Conservation (phyloP, 92 coral and sea anemone species). For the Zoanthus sansibaricus region DNA sequence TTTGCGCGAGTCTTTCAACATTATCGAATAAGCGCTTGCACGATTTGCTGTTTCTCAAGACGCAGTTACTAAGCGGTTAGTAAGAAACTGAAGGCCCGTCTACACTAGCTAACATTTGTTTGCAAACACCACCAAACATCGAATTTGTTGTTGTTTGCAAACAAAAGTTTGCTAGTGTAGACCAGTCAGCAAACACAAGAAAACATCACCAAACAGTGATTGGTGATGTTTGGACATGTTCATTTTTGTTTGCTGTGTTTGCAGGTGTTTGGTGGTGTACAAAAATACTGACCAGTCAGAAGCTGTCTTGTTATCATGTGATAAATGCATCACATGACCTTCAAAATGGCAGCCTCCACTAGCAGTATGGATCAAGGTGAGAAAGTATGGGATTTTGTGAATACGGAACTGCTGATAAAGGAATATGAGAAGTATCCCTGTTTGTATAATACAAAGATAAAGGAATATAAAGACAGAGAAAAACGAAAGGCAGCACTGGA, state of each 20-base stretch:
- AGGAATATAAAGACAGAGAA: conserved; percentile 8
- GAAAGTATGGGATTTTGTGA: conserved; percentile 10
- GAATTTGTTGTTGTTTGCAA: conserved; percentile 20
- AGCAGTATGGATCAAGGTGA: conserved; percentile 14
- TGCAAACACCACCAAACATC: conserved; percentile 23
- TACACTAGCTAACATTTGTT: conserved; percentile 30
- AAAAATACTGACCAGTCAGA: no score
- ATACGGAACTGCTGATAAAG: conserved; percentile 3
- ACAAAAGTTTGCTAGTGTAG: conserved; percentile 11
- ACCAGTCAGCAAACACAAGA: no score
- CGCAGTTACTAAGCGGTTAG: no score
- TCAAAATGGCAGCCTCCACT: not conserved
- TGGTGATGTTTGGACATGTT: no score
- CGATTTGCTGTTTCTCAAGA: no score
- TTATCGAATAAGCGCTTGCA: no score
- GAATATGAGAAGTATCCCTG: conserved; percentile 16
- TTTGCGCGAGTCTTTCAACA: no score
- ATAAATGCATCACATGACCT: no score
- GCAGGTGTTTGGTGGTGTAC: no score
- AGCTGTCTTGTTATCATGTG: no score
- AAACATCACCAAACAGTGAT: no score
- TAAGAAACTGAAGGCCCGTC: not conserved
- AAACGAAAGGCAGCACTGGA: conserved; percentile 16
- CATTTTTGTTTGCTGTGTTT: no score
- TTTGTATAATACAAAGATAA: conserved; percentile 21